These are phyloP conservation scores for Andrena marginata DNA, from an alignment of 2,888 invertebrate genomes.

Conservation along the genomic window DNA sequence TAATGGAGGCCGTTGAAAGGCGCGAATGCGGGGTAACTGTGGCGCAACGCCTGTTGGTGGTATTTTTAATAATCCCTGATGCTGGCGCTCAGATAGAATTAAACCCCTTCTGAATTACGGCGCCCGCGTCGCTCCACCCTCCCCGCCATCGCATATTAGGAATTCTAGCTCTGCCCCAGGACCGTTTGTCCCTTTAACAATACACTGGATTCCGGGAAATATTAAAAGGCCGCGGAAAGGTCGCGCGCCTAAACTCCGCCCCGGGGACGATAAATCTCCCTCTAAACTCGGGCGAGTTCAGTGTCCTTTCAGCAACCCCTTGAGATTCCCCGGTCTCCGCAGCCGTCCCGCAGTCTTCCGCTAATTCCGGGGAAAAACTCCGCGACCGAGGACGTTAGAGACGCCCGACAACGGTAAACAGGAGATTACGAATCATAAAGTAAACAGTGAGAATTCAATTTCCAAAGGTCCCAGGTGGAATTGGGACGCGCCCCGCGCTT, in stretches of 20 bases:
- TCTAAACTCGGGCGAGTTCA: background rate
- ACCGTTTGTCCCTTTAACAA: no score
- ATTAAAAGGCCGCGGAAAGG: background rate
- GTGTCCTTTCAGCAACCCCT: background rate
- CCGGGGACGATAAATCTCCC: conserved; percentile 13
- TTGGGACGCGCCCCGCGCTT: conserved; percentile 39
- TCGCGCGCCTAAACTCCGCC: conserved; percentile 3
- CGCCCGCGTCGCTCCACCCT: no score
- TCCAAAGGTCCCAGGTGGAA: conserved; percentile 45
- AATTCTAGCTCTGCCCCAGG: no score
- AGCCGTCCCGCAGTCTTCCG: conserved; percentile 4
- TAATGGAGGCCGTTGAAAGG: background rate
- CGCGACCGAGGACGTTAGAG: conserved; percentile 22
- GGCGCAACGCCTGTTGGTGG: background rate
- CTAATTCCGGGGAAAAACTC: conserved; percentile 39
- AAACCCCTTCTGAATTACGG: no score
- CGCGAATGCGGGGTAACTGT: background rate
- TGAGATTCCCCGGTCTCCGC: background rate
- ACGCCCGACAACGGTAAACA: conserved; percentile 40
- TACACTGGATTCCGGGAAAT: no score
- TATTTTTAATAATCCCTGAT: background rate
- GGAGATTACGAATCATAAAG: conserved; percentile 56
- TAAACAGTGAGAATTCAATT: conserved; percentile 55
- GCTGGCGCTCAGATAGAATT: background rate
- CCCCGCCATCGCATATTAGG: no score